Conservation (phyloP, 2,797 vertebrate species). For the Hypotaenidia philippensis region DNA sequence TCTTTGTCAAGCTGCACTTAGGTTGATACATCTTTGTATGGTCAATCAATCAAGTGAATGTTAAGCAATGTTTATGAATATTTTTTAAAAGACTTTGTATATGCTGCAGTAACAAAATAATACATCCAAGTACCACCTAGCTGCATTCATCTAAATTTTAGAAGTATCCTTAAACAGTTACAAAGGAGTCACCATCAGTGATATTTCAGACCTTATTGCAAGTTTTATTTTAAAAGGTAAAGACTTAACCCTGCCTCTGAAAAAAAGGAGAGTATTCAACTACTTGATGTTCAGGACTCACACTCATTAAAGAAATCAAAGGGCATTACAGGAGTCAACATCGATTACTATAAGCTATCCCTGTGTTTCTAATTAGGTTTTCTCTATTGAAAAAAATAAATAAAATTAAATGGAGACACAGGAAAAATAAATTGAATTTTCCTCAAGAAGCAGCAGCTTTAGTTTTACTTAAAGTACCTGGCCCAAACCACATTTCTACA, state of each 20-base stretch:
- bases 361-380: not conserved
- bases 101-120: not conserved
- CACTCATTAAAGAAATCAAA: not conserved
- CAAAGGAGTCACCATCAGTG: not conserved
- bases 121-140: not conserved
- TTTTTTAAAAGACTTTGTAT: not conserved
- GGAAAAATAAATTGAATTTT: not conserved
- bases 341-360: not conserved
- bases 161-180: not conserved
- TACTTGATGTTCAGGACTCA: not conserved
- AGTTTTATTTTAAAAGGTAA: constrained; percentile 3
- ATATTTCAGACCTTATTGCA: not conserved
- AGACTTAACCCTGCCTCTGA: not conserved
- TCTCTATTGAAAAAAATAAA: not conserved
- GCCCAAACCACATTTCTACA: constrained; percentile 73
- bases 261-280: not conserved
- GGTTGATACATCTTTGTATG: not conserved
- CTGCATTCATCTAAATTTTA: not conserved
- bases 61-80: not conserved
- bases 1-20: not conserved
- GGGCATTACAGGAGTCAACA: not conserved
- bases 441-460: constrained; percentile 44
- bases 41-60: not conserved
- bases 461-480: constrained; percentile 52
- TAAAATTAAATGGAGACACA: not conserved